These are phyloP conservation scores for Leptopilina syphax DNA, from an alignment of 2,888 invertebrate genomes.

Conservation along the genomic window DNA sequence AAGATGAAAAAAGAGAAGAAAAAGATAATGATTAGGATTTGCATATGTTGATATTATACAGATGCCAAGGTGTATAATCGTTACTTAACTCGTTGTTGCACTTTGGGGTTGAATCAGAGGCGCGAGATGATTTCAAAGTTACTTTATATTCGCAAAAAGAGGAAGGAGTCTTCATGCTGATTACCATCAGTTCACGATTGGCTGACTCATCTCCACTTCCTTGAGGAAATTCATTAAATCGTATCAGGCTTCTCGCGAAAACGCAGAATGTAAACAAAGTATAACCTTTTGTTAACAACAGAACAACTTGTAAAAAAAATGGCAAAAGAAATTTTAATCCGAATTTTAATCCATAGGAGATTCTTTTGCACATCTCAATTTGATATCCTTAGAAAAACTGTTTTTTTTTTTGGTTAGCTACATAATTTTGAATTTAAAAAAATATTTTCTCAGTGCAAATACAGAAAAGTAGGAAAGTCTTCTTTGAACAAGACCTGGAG, in stretches of 20 bases:
- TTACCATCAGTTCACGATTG: conserved; percentile 30
- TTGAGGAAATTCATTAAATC: conserved; percentile 38
- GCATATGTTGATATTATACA: not conserved
- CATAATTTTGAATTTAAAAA: too few relatives aligned
- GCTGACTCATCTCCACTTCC: conserved; percentile 30
- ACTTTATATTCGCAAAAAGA: conserved; percentile 31
- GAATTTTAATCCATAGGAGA: too few relatives aligned
- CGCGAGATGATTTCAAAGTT: conserved; percentile 29
- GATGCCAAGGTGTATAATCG: conserved; percentile 48
- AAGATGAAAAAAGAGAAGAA: not conserved
- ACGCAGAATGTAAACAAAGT: conserved; percentile 5
- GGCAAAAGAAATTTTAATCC: not conserved
- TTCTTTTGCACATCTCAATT: too few relatives aligned
- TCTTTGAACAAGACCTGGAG: not conserved
- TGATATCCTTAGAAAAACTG: too few relatives aligned
- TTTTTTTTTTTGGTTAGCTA: too few relatives aligned
- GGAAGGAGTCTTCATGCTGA: conserved; percentile 16
- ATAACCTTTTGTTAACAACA: too few relatives aligned
- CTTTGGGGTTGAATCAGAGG: conserved; percentile 46
- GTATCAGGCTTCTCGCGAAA: not conserved
- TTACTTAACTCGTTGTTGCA: conserved; percentile 48
- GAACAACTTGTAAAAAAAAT: not conserved
- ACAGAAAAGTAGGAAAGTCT: too few relatives aligned
- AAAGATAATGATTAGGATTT: not conserved
- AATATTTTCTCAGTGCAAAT: too few relatives aligned